Percentiles rank a stretch among this genome's conserved stretches.
These are phyloP conservation scores for Neogobius melanostomus DNA, from an alignment of 2,113 vertebrate genomes.

Conservation along the genomic window DNA sequence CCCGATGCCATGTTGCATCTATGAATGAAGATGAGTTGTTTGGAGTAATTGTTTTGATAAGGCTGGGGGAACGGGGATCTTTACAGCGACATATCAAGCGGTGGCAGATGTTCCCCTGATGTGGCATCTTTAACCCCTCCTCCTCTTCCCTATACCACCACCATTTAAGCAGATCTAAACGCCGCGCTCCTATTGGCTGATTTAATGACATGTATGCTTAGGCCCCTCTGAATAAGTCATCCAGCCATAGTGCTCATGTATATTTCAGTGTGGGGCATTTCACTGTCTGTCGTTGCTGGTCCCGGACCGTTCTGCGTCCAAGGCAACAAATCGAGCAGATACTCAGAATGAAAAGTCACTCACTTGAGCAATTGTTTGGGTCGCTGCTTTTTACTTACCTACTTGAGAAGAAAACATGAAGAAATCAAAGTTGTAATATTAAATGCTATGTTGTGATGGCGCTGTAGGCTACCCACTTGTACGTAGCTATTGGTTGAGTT, in stretches of 20 bases:
- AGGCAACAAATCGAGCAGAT: too few species aligned
- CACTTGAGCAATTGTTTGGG: too few species aligned
- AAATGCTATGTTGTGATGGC: too few species aligned
- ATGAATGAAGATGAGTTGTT: slow-evolving; percentile 38
- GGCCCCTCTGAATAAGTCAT: slow-evolving; percentile 74
- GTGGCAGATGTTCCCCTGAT: slow-evolving; percentile 55
- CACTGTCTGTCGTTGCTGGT: slow-evolving; percentile 32
- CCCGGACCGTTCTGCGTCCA: slow-evolving; percentile 11
- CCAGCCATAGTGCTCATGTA: slow-evolving; percentile 65
- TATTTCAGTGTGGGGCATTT: slow-evolving; percentile 69
- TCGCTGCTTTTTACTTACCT: too few species aligned
- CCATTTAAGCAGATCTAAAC: slow-evolving; percentile 29
- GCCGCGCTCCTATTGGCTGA: slow-evolving; percentile 35
- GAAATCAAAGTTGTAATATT: too few species aligned
- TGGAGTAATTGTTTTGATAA: slow-evolving; percentile 51
- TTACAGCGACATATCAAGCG: slow-evolving; percentile 42
- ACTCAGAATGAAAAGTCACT: too few species aligned
- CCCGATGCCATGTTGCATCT: slow-evolving; percentile 28
- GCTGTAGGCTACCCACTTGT: too few species aligned
- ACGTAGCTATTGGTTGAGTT: too few species aligned
- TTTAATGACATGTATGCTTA: slow-evolving; percentile 65
- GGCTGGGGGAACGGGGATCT: slow-evolving; percentile 14
- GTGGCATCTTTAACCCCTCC: slow-evolving; percentile 36
- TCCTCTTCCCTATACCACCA: slow-evolving; percentile 18
- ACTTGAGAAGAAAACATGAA: too few species aligned